Conservation (phyloP, 2,888 invertebrate species). For the Hypena proboscidalis region DNA sequence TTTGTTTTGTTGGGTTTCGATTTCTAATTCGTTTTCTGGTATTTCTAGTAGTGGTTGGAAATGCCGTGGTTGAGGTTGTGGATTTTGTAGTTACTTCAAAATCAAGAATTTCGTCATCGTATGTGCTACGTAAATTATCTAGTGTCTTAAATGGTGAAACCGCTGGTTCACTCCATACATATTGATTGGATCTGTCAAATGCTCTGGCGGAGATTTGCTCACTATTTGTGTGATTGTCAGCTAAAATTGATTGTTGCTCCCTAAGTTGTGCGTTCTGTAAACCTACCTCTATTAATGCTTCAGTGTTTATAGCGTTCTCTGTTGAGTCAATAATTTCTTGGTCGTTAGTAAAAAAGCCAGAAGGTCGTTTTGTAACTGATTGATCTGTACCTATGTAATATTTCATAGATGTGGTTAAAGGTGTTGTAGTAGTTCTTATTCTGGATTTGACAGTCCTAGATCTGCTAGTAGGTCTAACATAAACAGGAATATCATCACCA, state of each 20-base stretch:
- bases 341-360: constrained; percentile 51
- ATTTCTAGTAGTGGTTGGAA: constrained; percentile 21
- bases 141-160: constrained; percentile 83
- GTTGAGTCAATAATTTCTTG: constrained; percentile 50
- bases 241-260: constrained; percentile 24
- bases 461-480: constrained; percentile 48
- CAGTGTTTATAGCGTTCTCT: constrained; percentile 58
- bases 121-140: constrained; percentile 69
- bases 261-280: constrained; percentile 46
- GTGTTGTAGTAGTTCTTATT: constrained; percentile 36
- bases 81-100: constrained; percentile 46
- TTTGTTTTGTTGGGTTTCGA: constrained; percentile 45
- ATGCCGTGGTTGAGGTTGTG: constrained; percentile 33
- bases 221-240: constrained; percentile 34
- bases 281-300: constrained; percentile 53
- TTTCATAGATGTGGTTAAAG: constrained; percentile 52
- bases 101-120: constrained; percentile 44
- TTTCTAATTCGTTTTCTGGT: constrained; percentile 41
- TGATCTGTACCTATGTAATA: constrained; percentile 58
- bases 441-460: constrained; percentile 32
- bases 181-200: constrained; percentile 39
- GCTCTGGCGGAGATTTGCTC: constrained; percentile 42
- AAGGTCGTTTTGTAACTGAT: constrained; percentile 66
- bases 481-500: constrained; percentile 58
- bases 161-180: constrained; percentile 66